Base-by-base conservation (phyloP, 2,113 vertebrate genomes). In the Melanerpes formicivorus region DNA sequence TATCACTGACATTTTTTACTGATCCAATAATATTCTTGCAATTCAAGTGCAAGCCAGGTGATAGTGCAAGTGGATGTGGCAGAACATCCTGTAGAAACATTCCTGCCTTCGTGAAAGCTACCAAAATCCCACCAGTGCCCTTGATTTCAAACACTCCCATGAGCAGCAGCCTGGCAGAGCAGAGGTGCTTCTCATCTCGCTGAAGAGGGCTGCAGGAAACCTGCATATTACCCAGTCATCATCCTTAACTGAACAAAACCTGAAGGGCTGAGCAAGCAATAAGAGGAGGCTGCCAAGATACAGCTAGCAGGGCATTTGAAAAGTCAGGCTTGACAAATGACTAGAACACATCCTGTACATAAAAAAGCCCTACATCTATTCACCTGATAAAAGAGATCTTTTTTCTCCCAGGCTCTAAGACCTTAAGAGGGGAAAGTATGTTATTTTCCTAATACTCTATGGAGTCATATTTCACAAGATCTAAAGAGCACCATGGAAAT, bases 401-500 rank as follows among this genome's bases (percentile, higher is more conserved):
- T 48, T 58, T 89, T 87, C 65, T 90, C 65, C 85, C 58, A 64
- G 66, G 59, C 80, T 81, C 29, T 75, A 65, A 86, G 70, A 54
- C 44, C 30, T 40, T 67, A 64, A 71, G 40, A 93, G 50, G 48
- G 62, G 32, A 69, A 91, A 80, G 56, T 19, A 72, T 23, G 70
- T 83, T 89, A 91, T 92, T 90, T 91, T 93, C 66, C 80, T 79
- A 78, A 85, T 80, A 50, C 70, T 88, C 65, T 44, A 22, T 1
- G 0, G 34, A 91, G 66, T 77, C 37, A 4, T 60, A 65, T 93
- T 93, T 95, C 90, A 92, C 59, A 65, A 74, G 83, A 88, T 32
- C 69, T 91, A 42, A 90, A 83, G 29, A 95, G 34, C 54, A 91
- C 18, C 80, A 62, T 27, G 63, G 93, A 93, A 94, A 88, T 91